Base-by-base conservation (phyloP, 2,113 vertebrate genomes). In the Rhea americana region DNA sequence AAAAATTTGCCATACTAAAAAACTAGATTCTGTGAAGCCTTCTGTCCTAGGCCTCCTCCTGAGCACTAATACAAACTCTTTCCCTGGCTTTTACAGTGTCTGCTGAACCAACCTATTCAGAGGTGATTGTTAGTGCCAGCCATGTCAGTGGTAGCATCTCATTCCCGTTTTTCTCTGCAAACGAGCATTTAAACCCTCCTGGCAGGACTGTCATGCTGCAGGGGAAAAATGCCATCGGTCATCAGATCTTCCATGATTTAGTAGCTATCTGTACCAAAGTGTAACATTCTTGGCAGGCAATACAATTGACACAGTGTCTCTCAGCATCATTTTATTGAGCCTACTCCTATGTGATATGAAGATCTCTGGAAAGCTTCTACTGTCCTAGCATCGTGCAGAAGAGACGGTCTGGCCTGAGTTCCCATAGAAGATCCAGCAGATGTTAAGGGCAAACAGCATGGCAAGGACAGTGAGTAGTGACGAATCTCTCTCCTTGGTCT, bases 161-260 rank as follows among this genome's bases (percentile, higher is more conserved):
- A n/a, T 90, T 94, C 79, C 39, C 90, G 13, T 9, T 70, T 58
- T 90, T 41, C 63, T 74, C n/a, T 93, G 35, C 19, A 93, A 91
- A 78, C 18, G 93, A 73, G 92, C 12, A 39, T 71, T 67, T 70
- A 81, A 89, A 13, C 65, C 30, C 39, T 95, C 53, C 66, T 88
- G 82, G 66, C 61, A 94, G 26, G 43, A 73, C 24, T 59, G 21
- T 28, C 26, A 26, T 45, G 67, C 43, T 0, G 0, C 61, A 65
- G 61, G 9, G 41, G 55, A 9, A 11, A 82, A 78, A 87, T 41
- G 63, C 45, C 65, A 71, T 91, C 5, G 9, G 61, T 83, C 78
- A 94, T 74, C 76, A 92, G n/a, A 80, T 66, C 81, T 93, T 72
- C 59, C 89, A 90, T 48, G 55, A 47, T 85, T 91, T 37, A 85